Percentiles rank a stretch among this genome's conserved stretches.
These are phyloP conservation scores for Ceratoteleas bidentatus DNA, from an alignment of 1,140 invertebrate species.

Conservation along the genomic window DNA sequence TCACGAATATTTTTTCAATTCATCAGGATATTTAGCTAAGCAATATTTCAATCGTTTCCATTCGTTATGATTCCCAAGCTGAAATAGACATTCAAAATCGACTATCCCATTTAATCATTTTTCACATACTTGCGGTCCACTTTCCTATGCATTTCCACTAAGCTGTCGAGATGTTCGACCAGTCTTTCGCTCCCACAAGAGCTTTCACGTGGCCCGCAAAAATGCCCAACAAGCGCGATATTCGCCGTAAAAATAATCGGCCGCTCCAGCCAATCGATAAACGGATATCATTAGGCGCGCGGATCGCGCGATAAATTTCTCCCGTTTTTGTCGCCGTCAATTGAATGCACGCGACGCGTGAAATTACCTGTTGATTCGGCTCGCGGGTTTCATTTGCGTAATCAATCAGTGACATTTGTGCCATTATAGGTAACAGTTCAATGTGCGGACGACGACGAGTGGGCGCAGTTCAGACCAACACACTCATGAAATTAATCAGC, in stretches of 20 bases:
- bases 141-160: no score
- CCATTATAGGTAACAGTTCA: slow-evolving; percentile 58
- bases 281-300: not conserved
- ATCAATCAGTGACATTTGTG: slow-evolving; percentile 46
- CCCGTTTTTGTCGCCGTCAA: slow-evolving; percentile 17
- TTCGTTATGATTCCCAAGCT: no score
- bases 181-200: not conserved
- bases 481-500: slow-evolving; percentile 63
- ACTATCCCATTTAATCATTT: no score
- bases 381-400: slow-evolving; percentile 40
- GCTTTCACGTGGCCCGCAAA: not conserved
- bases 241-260: slow-evolving; percentile 19
- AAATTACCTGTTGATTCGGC: slow-evolving; percentile 27
- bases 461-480: slow-evolving; percentile 45
- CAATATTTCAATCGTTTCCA: no score
- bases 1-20: no score
- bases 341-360: slow-evolving; percentile 26
- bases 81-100: no score
- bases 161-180: not conserved
- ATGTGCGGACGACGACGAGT: slow-evolving; percentile 44
- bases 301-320: slow-evolving; percentile 5
- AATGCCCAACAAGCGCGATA: slow-evolving; percentile 1
- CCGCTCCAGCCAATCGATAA: slow-evolving; percentile 3
- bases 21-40: no score
- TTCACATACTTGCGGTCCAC: no score